phyloP scores from a whole-genome alignment of 2,888 invertebrate genomes.

The Tyria jacobaeae region DNA sequence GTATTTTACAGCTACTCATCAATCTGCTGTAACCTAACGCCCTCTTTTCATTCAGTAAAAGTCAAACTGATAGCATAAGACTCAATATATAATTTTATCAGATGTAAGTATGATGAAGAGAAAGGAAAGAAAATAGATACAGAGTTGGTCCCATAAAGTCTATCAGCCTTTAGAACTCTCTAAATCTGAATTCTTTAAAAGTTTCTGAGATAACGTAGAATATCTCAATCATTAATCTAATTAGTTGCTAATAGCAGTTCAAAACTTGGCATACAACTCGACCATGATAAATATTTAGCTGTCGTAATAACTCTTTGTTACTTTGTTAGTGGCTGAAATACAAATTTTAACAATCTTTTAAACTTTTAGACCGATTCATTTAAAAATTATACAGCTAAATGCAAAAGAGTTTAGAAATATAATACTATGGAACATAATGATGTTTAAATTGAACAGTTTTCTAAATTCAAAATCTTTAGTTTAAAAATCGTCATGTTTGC shows the following conservation, averaged over 20 bases:
- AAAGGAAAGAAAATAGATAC: no score
- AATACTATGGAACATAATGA: background rate
- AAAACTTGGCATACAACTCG: conserved; percentile 18
- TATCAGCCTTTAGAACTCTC: background rate
- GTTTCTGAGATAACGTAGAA: background rate
- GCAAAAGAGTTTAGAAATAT: background rate
- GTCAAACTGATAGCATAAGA: no score
- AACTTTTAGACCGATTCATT: background rate
- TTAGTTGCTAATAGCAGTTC: conserved; percentile 1
- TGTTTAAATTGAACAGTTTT: background rate
- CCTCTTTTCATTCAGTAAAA: no score
- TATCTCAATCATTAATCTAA: conserved; percentile 27
- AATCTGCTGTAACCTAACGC: no score
- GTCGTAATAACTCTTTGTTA: conserved; percentile 26
- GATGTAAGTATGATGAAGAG: no score
- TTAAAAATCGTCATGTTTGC: background rate
- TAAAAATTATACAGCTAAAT: background rate
- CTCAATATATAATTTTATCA: no score
- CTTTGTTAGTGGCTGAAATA: conserved; percentile 9
- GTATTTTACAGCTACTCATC: no score
- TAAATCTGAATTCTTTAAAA: background rate
- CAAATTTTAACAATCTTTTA: background rate
- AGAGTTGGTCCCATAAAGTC: background rate
- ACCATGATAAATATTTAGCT: conserved; percentile 39
- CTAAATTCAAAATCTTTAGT: background rate